Evolutionary conservation across 2,888 invertebrate genomes (phyloP), one percentile per base, ranked within the genome.

Genomic region (Ichneumoninae sp.): DNA sequence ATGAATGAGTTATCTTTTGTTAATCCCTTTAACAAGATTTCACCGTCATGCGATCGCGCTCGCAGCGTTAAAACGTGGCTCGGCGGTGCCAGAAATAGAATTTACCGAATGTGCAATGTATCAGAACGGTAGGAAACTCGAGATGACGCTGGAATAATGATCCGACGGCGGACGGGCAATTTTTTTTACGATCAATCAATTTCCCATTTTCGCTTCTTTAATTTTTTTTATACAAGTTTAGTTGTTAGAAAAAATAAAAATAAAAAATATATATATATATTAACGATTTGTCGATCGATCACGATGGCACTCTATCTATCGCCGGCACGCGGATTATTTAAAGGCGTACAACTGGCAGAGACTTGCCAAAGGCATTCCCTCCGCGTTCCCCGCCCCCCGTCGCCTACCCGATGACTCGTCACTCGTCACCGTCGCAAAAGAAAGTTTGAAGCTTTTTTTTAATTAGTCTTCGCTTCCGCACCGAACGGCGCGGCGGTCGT

Each of bases 321-420:
- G 47, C 72, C 33, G 26, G 33, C 47, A 50, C 65, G 60, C 80
- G 62, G 57, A 84, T 85, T 85, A 85, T 85, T 85, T 85, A 82
- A 82, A 82, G 86, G 83, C 77, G 47, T 52, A 69, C 52, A 76
- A 74, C 70, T 62, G 70, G 85, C 75, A 78, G 72, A 62, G 72
- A 77, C 66, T 77, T 80, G 70, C 75, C 70, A 60, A 50, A 52
- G 57, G 30, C 66, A 68, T 78, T 62, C 65, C 44, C 47, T 26
- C 8, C 54, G 40, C 54, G 22, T 19, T 22, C 57, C 71, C 60
- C 74, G 68, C 65, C 50, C 75, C 54, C 70, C 52, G n/a, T 22
- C 57, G 22, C 57, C 26, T 4, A 57, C n/a, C 26, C 57, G 26
- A 3, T 57, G 22, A 13, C 57, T 80, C 74, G 70, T 84, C 84